phyloP scores from a whole-genome alignment of 2,888 invertebrate species.

The Callosobruchus maculatus region DNA sequence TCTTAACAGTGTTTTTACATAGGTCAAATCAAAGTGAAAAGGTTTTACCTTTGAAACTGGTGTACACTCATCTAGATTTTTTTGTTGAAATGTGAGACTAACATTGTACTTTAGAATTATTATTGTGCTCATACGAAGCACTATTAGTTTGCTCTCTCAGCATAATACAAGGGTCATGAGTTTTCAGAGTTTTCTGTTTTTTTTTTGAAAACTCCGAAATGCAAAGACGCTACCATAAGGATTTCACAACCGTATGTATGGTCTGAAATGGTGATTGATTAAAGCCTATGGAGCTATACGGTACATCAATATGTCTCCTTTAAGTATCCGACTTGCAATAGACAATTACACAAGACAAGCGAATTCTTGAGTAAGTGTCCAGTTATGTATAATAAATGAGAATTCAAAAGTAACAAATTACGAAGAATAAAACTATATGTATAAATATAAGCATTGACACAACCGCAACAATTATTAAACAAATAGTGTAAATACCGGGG shows the following conservation, averaged over 20 bases:
- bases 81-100: neutral
- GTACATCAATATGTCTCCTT: conserved; percentile 31
- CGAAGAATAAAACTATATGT: neutral
- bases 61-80: neutral
- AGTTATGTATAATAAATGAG: conserved; percentile 6
- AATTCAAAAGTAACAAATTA: conserved; percentile 14
- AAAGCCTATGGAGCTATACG: conserved; percentile 34
- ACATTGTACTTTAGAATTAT: conserved; percentile 21
- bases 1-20: neutral
- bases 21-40: conserved; percentile 1
- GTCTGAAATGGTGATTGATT: conserved; percentile 42
- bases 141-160: conserved; percentile 11
- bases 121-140: conserved; percentile 18
- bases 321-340: conserved; percentile 17
- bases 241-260: conserved; percentile 46
- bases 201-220: neutral
- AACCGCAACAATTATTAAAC: neutral
- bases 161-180: neutral
- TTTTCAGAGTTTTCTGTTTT: neutral
- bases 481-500: neutral
- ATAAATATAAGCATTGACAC: neutral
- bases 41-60: conserved; percentile 3
- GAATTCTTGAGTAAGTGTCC: conserved; percentile 13
- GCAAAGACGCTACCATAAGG: conserved; percentile 17
- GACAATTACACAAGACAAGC: conserved; percentile 12